Conservation (phyloP, 30 jellyfish, hydroid and myxozoan species). For the Cassiopea andromeda region DNA sequence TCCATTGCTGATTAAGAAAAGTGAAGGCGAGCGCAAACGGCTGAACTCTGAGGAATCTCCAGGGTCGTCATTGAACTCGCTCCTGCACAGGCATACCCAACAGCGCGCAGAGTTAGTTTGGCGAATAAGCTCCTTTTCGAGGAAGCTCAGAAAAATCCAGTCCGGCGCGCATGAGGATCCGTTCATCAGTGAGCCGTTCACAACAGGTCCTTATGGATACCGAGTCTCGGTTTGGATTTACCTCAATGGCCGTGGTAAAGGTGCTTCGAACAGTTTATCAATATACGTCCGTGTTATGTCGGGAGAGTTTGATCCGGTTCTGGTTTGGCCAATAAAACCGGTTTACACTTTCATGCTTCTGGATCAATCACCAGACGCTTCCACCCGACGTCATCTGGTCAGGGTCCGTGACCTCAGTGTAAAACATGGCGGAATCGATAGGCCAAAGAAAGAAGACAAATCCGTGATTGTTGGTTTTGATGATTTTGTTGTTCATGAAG, state of each 20-base stretch:
- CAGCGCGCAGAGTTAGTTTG: slow-evolving; percentile 97
- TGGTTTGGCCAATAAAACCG: slow-evolving; percentile 96
- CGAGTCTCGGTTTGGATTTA: slow-evolving; percentile 95
- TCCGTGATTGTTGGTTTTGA: slow-evolving; percentile 93
- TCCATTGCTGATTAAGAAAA: slow-evolving; percentile 56
- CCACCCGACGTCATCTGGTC: slow-evolving; percentile 78
- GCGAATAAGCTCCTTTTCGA: slow-evolving; percentile 85
- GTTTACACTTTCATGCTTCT: slow-evolving; percentile 86
- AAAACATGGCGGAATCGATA: slow-evolving; percentile 84
- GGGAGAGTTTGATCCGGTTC: slow-evolving; percentile 96
- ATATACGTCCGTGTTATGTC: slow-evolving; percentile 87
- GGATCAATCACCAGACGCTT: slow-evolving; percentile 86
- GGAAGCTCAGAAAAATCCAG: slow-evolving; percentile 90
- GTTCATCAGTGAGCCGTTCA: slow-evolving; percentile 90
- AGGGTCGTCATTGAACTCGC: slow-evolving; percentile 77
- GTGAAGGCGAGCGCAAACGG: slow-evolving; percentile 57
- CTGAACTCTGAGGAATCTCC: slow-evolving; percentile 70
- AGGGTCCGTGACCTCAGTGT: slow-evolving; percentile 93
- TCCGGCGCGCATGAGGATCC: slow-evolving; percentile 98
- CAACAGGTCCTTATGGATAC: slow-evolving; percentile 96
- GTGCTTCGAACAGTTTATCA: slow-evolving; percentile 84
- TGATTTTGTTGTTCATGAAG: slow-evolving; percentile 95
- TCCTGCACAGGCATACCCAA: slow-evolving; percentile 51
- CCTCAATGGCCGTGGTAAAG: slow-evolving; percentile 97
- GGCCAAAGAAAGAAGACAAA: slow-evolving; percentile 94